These are phyloP conservation scores for Podarcis raffonei DNA, from an alignment of 2,113 vertebrate genomes.

Conservation along the genomic window DNA sequence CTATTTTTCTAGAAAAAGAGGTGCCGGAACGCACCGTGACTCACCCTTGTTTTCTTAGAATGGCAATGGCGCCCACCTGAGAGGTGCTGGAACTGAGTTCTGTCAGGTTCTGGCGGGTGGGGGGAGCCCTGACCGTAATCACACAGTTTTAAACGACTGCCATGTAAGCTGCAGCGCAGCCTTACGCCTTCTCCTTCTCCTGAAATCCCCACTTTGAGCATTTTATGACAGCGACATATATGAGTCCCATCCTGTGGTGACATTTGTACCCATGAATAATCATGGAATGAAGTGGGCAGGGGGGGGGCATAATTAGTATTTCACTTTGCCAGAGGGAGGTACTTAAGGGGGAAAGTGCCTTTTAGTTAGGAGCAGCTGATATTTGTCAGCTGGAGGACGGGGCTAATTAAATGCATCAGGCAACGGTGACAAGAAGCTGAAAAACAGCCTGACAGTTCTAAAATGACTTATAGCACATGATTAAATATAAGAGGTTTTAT, in stretches of 20 bases:
- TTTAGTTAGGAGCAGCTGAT: constrained; percentile 67
- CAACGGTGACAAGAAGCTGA: constrained; percentile 59
- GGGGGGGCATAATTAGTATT: constrained; percentile 69
- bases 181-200: rapidly evolving
- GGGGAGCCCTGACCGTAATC: no score
- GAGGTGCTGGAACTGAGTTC: no score
- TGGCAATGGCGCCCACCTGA: no score
- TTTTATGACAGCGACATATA: constrained; percentile 56
- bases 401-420: constrained; percentile 66
- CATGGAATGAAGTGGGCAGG: constrained; percentile 54
- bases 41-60: no score
- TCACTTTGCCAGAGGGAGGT: constrained; percentile 73
- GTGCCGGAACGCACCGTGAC: no score
- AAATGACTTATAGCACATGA: constrained; percentile 64
- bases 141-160: neutral
- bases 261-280: constrained; percentile 65
- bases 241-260: constrained; percentile 45
- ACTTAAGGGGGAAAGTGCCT: constrained; percentile 63
- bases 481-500: constrained; percentile 64
- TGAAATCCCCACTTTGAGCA: constrained; percentile 18
- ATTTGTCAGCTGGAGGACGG: constrained; percentile 72
- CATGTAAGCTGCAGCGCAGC: neutral
- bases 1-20: no score
- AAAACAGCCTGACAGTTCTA: constrained; percentile 70
- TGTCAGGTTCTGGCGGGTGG: no score